A percentile compares a stretch with the other conserved stretches of the same genome.
phyloP scores from a whole-genome alignment of 2,888 invertebrate species.

The Ormyrus rosae region DNA sequence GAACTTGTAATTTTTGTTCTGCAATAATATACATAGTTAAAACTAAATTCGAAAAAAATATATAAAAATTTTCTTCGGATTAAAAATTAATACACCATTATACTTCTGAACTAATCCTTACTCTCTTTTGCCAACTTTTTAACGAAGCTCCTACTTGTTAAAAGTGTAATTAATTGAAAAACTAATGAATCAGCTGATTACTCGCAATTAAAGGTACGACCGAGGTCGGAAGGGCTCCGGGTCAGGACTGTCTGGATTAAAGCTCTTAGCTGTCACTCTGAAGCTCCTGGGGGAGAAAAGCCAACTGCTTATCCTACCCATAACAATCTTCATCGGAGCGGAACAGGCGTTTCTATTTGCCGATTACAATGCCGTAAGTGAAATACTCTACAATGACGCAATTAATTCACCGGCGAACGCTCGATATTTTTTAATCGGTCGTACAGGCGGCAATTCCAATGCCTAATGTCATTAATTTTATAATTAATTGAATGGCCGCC shows the following conservation, averaged over 20 bases:
- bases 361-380: slow-evolving; percentile 85
- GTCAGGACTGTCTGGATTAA: slow-evolving; percentile 81
- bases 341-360: slow-evolving; percentile 95
- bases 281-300: slow-evolving; percentile 86
- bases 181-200: background rate
- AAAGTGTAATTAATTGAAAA: too few species aligned
- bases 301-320: slow-evolving; percentile 90
- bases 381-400: slow-evolving; percentile 23
- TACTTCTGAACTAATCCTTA: too few species aligned
- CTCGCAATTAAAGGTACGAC: slow-evolving; percentile 77
- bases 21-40: too few species aligned
- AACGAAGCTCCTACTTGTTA: too few species aligned
- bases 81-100: too few species aligned
- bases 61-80: too few species aligned
- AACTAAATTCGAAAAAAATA: too few species aligned
- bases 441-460: background rate
- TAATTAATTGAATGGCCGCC: slow-evolving; percentile 6
- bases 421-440: slow-evolving; percentile 14
- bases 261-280: slow-evolving; percentile 85
- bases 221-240: slow-evolving; percentile 79
- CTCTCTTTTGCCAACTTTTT: too few species aligned
- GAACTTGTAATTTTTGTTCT: too few species aligned
- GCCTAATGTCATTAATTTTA: slow-evolving; percentile 3
- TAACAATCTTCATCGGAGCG: slow-evolving; percentile 95
- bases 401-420: slow-evolving; percentile 31